Percentiles rank a stretch among this genome's conserved stretches.
Evolutionary conservation across 2,113 vertebrate genomes (phyloP).

Genomic region (Leptocoma aspasia): DNA sequence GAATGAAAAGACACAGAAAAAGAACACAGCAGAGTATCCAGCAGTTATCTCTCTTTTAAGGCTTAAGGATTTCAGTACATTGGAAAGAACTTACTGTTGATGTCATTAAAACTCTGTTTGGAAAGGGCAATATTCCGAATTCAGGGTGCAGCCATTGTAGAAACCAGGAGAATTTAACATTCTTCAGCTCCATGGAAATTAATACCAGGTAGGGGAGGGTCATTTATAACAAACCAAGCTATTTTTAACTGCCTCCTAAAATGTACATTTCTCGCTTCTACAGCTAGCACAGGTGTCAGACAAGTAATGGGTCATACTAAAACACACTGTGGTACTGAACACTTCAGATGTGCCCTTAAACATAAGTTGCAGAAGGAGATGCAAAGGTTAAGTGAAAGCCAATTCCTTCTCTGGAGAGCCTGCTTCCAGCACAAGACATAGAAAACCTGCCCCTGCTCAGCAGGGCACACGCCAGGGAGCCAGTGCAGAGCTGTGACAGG

Average conservation of each 20-base stretch:
- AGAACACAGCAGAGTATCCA: background rate
- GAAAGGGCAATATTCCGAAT: background rate
- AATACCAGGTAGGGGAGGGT: conserved; percentile 33
- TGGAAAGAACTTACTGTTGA: conserved; percentile 5
- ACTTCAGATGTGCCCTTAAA: background rate
- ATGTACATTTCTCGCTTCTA: background rate
- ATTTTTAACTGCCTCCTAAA: background rate
- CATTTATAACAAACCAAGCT: conserved; percentile 10
- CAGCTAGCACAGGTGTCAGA: background rate
- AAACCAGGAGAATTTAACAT: background rate
- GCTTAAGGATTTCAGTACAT: background rate
- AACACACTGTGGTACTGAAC: background rate
- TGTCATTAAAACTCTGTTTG: background rate
- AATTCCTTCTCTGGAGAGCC: background rate
- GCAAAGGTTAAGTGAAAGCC: background rate
- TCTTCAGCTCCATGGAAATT: conserved; percentile 60
- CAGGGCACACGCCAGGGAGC: background rate
- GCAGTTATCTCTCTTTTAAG: background rate
- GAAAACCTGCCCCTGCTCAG: background rate
- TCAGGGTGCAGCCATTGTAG: conserved; percentile 1
- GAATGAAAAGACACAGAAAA: background rate
- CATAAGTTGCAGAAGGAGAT: background rate
- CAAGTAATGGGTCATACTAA: background rate
- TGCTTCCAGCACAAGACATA: background rate
- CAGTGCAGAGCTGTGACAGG: background rate